phyloP scores from a whole-genome alignment of 1,140 invertebrate species.

The Brachystomella parvula region DNA sequence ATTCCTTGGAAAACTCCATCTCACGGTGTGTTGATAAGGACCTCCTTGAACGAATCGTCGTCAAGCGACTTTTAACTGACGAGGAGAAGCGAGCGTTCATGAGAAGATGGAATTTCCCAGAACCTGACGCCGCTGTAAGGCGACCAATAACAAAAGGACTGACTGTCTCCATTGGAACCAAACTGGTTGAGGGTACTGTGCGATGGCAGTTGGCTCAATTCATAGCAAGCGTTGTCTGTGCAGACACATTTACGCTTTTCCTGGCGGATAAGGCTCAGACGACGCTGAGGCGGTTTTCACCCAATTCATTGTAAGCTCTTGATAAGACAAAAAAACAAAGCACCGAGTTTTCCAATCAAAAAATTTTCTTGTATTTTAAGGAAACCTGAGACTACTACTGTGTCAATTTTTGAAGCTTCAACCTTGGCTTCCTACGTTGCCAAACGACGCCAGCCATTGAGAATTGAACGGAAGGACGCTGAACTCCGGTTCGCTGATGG shows the following conservation, averaged over 20 bases:
- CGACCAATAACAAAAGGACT: slow-evolving; percentile 9
- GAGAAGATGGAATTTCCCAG: neutral
- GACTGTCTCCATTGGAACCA: slow-evolving; percentile 8
- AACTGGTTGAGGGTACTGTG: slow-evolving; percentile 39
- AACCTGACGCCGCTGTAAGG: neutral
- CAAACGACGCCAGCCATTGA: neutral
- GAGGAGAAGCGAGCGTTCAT: neutral
- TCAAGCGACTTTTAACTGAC: neutral
- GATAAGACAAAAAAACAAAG: neutral
- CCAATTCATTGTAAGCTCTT: neutral
- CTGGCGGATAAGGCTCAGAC: neutral
- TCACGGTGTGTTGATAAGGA: neutral
- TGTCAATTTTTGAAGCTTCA: neutral
- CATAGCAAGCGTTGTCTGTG: slow-evolving; percentile 48
- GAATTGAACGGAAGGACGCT: neutral
- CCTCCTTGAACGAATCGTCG: neutral
- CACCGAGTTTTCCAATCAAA: neutral
- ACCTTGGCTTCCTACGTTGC: neutral
- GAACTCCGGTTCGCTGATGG: neutral
- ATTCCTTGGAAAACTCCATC: neutral
- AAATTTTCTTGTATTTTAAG: too few species aligned
- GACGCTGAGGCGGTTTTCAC: neutral
- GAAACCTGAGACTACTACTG: neutral
- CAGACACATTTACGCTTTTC: slow-evolving; percentile 6
- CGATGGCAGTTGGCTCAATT: slow-evolving; percentile 53